phyloP scores from a whole-genome alignment of 2,113 vertebrate genomes.

The Chamaetylas fuelleborni region DNA sequence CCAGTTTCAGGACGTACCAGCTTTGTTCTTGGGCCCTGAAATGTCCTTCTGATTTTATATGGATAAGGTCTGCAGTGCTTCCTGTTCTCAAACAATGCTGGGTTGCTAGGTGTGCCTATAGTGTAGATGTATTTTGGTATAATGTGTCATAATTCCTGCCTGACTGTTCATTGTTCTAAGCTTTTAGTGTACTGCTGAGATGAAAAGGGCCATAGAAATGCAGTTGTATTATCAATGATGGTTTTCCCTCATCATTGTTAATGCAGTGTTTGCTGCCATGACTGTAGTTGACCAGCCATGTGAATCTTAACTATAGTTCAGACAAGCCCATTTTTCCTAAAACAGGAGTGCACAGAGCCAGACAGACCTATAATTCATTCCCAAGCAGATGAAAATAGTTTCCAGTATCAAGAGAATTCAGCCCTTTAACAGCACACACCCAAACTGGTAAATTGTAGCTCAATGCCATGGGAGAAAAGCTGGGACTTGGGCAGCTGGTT shows the following conservation, averaged over 20 bases:
- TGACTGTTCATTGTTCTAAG: constrained; percentile 25
- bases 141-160: neutral
- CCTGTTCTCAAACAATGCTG: neutral
- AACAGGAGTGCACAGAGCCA: constrained; percentile 1
- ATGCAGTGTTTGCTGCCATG: neutral
- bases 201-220: constrained; percentile 50
- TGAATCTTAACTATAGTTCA: constrained; percentile 20
- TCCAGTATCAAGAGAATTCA: constrained; percentile 52
- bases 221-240: neutral
- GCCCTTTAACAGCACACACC: constrained; percentile 48
- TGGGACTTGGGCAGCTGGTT: neutral
- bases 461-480: neutral
- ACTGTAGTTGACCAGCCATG: neutral
- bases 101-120: neutral
- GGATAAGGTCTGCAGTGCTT: constrained; percentile 9
- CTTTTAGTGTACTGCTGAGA: constrained; percentile 10
- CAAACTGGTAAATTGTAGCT: constrained; percentile 44
- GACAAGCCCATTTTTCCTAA: constrained; percentile 19
- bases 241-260: constrained; percentile 40
- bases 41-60: neutral
- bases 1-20: neutral
- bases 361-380: constrained; percentile 60
- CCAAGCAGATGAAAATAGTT: constrained; percentile 55
- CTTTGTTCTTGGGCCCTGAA: constrained; percentile 43
- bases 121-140: constrained; percentile 1